Evolutionary conservation across 2,113 vertebrate genomes (phyloP).

Genomic region (Amphiprion ocellaris): DNA sequence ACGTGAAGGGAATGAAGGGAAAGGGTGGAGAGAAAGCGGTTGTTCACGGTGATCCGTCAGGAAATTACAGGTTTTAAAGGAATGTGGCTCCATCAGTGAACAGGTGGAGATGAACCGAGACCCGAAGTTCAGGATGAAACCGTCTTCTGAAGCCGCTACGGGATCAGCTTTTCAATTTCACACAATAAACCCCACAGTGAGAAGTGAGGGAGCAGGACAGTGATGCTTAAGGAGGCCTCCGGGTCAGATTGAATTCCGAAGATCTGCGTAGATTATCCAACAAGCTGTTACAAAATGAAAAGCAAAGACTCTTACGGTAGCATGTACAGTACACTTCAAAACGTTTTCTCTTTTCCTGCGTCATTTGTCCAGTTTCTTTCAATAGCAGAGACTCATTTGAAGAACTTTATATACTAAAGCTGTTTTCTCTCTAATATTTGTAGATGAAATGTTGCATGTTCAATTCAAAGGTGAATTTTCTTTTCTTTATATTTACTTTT

Average conservation of each 20-base stretch:
- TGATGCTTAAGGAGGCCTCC: not conserved
- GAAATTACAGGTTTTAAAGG: constrained; percentile 56
- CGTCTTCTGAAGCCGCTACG: constrained; percentile 6
- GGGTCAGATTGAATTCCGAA: not conserved
- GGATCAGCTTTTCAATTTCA: constrained; percentile 25
- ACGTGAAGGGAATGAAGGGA: constrained; percentile 1
- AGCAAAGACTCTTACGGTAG: not conserved
- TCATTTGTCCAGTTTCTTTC: too few relatives aligned
- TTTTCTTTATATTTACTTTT: too few relatives aligned
- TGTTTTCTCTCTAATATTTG: too few relatives aligned
- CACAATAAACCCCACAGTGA: not conserved
- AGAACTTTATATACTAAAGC: too few relatives aligned
- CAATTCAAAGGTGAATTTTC: too few relatives aligned
- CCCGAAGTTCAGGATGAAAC: not conserved
- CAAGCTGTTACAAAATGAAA: not conserved
- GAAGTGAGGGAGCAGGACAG: not conserved
- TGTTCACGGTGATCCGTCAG: constrained; percentile 30
- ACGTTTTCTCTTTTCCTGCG: too few relatives aligned
- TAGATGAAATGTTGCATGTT: too few relatives aligned
- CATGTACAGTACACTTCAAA: not conserved
- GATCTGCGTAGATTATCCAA: not conserved
- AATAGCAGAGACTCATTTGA: too few relatives aligned
- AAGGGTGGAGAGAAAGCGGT: not conserved
- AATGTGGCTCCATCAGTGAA: constrained; percentile 14
- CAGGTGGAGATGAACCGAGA: constrained; percentile 33